Base-by-base conservation (phyloP, 1,140 invertebrate species). In the Plectrocnemia conspersa region DNA sequence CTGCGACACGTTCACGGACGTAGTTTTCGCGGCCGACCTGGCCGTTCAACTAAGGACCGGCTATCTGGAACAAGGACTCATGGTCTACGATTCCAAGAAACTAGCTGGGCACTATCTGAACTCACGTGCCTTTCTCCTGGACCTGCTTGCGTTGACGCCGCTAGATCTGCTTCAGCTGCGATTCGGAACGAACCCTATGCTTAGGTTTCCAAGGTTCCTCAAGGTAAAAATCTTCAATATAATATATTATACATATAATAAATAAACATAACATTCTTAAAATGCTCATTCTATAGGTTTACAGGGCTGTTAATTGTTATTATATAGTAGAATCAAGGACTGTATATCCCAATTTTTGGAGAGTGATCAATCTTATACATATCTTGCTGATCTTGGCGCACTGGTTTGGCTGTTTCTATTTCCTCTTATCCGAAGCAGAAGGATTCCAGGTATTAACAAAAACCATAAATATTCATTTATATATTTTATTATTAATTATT, bases 331-430 rank as follows among this genome's bases (percentile, higher is more conserved):
- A 97, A 70, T 95, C 91, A 15, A 76, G 93, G 56, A 96, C 93
- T 0, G 87, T 95, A 25, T 97, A 93, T 73, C 94, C 94, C 3
- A 97, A 97, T 74, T 80, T 97, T 64, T 94, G 93, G 88, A 79
- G 94, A n/a, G 93, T 97, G 18, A 80, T 94, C 56, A 97, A 96
- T 74, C 77, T 97, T 19, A 91, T 95, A 55, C 94, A 97, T 70
- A 95, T 97, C 63, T 79, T 97, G 25, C 82, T 97, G 56, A 89
- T 97, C 61, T 79, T 96, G 56, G 92, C 92, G 16, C 94, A 97
- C 67, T 97, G 93, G 93, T 97, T 97, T 68, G 93, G 93, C 25
- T 96, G 93, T 69, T 97, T 97, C 76, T 97, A 97, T 77, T 97
- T 91, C 75, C 74, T 97, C 54, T 80, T 97, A 18, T 94, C 91